These are phyloP conservation scores for Ganaspis sp. DNA, from an alignment of 1,140 invertebrate species.

Conservation along the genomic window DNA sequence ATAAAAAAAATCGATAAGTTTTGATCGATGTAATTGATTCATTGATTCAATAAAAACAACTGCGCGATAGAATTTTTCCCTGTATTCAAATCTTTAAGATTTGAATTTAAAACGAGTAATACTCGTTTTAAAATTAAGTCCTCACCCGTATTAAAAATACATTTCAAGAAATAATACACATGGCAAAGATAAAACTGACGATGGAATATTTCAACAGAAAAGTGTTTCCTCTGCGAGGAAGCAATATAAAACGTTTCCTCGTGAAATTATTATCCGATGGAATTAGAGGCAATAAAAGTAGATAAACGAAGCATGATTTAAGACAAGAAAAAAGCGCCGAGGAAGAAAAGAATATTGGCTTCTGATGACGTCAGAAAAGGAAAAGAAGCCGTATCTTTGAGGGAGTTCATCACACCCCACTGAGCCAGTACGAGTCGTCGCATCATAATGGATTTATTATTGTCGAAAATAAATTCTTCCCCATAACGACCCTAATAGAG, in stretches of 20 bases:
- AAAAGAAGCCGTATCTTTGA: conserved; percentile 44
- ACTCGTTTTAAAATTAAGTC: too few species aligned
- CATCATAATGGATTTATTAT: conserved; percentile 76
- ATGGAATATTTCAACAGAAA: too few species aligned
- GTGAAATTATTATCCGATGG: not conserved
- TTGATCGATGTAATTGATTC: too few species aligned
- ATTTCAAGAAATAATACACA: too few species aligned
- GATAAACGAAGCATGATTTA: not conserved
- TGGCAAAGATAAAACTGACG: too few species aligned
- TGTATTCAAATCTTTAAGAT: too few species aligned
- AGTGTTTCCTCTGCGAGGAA: too few species aligned
- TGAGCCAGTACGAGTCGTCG: conserved; percentile 53
- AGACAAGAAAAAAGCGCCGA: not conserved
- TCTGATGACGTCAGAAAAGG: not conserved
- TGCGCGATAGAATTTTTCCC: too few species aligned
- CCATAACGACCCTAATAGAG: conserved; percentile 74
- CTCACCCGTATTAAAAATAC: too few species aligned
- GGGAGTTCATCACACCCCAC: conserved; percentile 52
- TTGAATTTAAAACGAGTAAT: too few species aligned
- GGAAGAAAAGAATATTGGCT: conserved; percentile 6
- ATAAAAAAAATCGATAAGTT: too few species aligned
- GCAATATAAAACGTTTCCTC: not conserved
- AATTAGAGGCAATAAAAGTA: not conserved
- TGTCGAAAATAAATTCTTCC: conserved; percentile 75
- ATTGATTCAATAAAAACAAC: too few species aligned